Base-by-base conservation (phyloP, 2,888 invertebrate genomes). In the Lissocephala sabroskyi region DNA sequence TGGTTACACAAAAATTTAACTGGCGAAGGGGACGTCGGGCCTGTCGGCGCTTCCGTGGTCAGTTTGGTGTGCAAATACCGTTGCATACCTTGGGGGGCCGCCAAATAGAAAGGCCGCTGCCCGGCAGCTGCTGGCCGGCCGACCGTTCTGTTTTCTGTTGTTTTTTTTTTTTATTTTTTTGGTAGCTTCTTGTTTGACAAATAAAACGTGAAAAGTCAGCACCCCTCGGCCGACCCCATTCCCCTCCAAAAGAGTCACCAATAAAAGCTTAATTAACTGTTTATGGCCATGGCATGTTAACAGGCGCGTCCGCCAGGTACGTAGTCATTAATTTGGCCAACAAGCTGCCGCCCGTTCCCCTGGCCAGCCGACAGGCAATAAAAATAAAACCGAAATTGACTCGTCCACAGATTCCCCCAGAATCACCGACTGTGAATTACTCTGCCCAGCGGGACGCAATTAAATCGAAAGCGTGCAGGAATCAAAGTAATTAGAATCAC, bases 181-280 rank as follows among this genome's bases (percentile, higher is more conserved):
- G 60, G 50, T 11, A 13, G 45, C 45, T 65, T 57, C 35, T 52
- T 70, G 75, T 53, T 74, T 68, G 64, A 65, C 71, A 71, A 75
- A 71, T 76, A 76, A 70, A 75, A 71, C 73, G 65, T 67, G 65
- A 75, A 70, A 71, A 62, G 68, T 55, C 71, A 59, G 63, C 40
- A 45, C 33, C 56, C n/a, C n/a, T 28, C 52, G 68, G 64, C 45
- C 55, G 23, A 23, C 16, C 16, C 16, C 9, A 17, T 3, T 11
- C 19, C 3, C 10, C 14, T 11, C 54, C 62, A 65, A 65, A 65
- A 58, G 65, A 73, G 63, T 73, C 59, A 64, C 76, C 71, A 71
- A 71, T 71, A 71, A 71, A 68, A 76, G 68, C 68, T 73, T 76
- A 71, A 71, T 71, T 76, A 71, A 76, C 71, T 76, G 71, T 71